Evolutionary conservation across 2,888 invertebrate species (phyloP), one percentile per base, ranked within the genome.

Genomic region (Athrips mouffetella): DNA sequence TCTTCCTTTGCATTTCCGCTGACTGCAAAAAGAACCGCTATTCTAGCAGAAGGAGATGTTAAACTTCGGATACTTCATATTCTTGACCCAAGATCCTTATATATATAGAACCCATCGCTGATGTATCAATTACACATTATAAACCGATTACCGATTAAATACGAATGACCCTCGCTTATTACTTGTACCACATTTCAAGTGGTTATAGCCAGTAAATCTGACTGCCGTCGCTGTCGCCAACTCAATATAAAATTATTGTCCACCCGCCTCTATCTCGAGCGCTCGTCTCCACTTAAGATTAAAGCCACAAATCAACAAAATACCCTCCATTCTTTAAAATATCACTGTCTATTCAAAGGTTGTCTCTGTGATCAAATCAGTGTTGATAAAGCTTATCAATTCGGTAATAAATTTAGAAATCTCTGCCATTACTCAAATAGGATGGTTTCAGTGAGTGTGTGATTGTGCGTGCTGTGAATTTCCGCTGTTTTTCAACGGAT

Each of bases 161-260:
- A 2, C 7, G 7, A 5, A 27, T 8, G 20, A 21, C 37, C 21
- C 11, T 7, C 18, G 5, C 10, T 11, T 37, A 6, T 5, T 53
- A 53, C 65, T 74, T 60, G 66, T 54, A 49, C 69, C 73, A 57
- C 67, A 58, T 60, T 67, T 70, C 62, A 60, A 73, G 74, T 77
- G 73, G 77, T 73, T 72, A 62, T 63, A 67, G 71, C 76, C 70
- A 76, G 80, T 77, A 76, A 77, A 80, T 74, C 77, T 70, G 71
- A 67, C 68, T 69, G 68, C 52, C 57, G 60, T 41, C 51, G 60
- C 60, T 57, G 70, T 63, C 62, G 69, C 66, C 63, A 66, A 60
- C 69, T 72, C 78, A 72, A 76, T 76, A 76, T 78, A 65, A 77
- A 76, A 76, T 81, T 82, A 83, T 81, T 80, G 77, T 78, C 65